phyloP scores from a whole-genome alignment of 1,140 invertebrate genomes.

The Hesperophylax magnus region DNA sequence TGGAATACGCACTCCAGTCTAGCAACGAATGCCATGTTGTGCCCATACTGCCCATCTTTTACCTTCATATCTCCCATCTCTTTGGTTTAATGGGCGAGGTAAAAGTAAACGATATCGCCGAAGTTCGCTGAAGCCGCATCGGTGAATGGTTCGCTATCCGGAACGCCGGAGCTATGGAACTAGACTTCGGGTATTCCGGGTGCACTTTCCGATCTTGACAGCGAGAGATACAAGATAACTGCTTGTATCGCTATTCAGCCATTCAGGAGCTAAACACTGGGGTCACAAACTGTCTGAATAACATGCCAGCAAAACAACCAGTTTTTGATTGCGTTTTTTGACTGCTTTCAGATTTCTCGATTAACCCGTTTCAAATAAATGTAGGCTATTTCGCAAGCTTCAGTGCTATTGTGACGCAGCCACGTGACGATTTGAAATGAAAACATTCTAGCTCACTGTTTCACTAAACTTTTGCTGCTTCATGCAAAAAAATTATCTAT shows the following conservation, averaged over 20 bases:
- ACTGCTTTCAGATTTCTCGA: too few relatives aligned
- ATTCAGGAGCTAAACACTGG: background rate
- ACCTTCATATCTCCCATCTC: background rate
- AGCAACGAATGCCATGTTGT: constrained; percentile 1
- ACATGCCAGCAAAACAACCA: too few relatives aligned
- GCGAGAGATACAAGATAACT: constrained; percentile 5
- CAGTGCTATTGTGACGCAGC: too few relatives aligned
- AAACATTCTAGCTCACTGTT: too few relatives aligned
- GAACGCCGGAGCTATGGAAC: background rate
- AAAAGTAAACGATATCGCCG: constrained; percentile 40
- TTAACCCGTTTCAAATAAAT: too few relatives aligned
- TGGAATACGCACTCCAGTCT: constrained; percentile 6
- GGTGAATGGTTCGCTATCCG: background rate
- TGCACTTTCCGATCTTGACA: background rate
- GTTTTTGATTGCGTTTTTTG: too few relatives aligned
- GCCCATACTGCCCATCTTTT: background rate
- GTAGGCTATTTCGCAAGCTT: too few relatives aligned
- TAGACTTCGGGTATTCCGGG: background rate
- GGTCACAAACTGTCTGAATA: background rate
- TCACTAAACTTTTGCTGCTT: too few relatives aligned
- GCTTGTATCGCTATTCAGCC: constrained; percentile 9
- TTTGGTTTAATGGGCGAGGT: constrained; percentile 34
- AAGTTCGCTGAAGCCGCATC: constrained; percentile 17
- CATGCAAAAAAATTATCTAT: too few relatives aligned
- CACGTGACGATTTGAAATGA: too few relatives aligned